phyloP scores from a whole-genome alignment of 1,140 invertebrate genomes.

The Tribolium madens region DNA sequence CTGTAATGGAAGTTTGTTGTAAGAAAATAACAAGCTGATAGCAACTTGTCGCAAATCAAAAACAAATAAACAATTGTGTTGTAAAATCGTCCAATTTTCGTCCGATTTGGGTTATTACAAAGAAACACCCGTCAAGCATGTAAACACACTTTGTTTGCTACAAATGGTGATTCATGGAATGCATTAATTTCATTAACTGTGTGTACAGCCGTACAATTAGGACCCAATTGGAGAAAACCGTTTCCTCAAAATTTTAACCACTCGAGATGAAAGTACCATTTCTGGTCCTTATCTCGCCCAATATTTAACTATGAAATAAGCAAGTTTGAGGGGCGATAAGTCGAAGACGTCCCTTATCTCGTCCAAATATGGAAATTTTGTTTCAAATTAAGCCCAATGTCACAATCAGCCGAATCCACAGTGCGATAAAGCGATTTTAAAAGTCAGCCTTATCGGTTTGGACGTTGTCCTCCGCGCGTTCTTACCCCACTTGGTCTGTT shows the following conservation, averaged over 20 bases:
- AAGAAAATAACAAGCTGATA: not conserved
- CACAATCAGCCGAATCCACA: slow-evolving; percentile 6
- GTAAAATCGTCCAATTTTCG: not conserved
- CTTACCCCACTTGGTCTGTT: slow-evolving; percentile 41
- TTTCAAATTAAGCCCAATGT: slow-evolving; percentile 24
- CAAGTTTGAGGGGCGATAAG: not conserved
- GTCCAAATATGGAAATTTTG: slow-evolving; percentile 35
- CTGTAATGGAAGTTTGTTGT: not conserved
- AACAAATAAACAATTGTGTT: not conserved
- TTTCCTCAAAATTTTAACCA: no score
- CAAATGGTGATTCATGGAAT: slow-evolving; percentile 22
- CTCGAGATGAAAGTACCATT: no score
- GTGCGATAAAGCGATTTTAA: slow-evolving; percentile 36
- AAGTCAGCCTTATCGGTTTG: slow-evolving; percentile 40
- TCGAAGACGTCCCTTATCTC: not conserved
- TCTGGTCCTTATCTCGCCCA: not conserved
- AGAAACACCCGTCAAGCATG: slow-evolving; percentile 2
- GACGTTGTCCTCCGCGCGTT: slow-evolving; percentile 44
- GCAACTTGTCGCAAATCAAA: not conserved
- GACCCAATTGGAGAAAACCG: not conserved
- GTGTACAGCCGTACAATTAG: not conserved
- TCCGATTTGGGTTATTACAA: not conserved
- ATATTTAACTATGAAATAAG: slow-evolving; percentile 15
- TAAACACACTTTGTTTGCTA: slow-evolving; percentile 10
- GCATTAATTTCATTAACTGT: slow-evolving; percentile 7